A percentile compares a stretch with the other conserved stretches of the same genome.
Evolutionary conservation across 1,140 invertebrate genomes (phyloP).

Genomic region (Drosophila pallidifrons): DNA sequence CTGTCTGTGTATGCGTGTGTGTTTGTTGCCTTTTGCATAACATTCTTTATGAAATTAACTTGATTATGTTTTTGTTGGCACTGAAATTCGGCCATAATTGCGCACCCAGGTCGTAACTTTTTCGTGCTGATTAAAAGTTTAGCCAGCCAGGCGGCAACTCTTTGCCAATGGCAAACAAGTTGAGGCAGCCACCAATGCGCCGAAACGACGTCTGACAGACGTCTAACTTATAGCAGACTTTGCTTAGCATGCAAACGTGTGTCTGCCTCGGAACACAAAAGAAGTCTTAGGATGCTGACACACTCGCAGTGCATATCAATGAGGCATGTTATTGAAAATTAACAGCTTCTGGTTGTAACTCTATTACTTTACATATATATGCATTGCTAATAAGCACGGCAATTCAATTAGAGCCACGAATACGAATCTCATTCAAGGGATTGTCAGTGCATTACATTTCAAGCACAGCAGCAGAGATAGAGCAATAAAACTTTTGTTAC

Average conservation of each 20-base stretch:
- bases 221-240: constrained; percentile 74
- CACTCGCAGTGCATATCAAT: constrained; percentile 38
- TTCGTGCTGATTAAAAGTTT: constrained; percentile 74
- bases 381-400: constrained; percentile 29
- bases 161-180: constrained; percentile 54
- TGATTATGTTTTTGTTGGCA: constrained; percentile 78
- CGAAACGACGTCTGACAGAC: constrained; percentile 56
- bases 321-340: constrained; percentile 32
- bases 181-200: constrained; percentile 55
- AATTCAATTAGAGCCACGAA: constrained; percentile 36
- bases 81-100: constrained; percentile 73
- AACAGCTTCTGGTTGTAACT: constrained; percentile 2
- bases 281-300: constrained; percentile 14
- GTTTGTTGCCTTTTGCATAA: constrained; percentile 42
- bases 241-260: constrained; percentile 43
- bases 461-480: neutral
- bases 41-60: constrained; percentile 76
- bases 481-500: constrained; percentile 22
- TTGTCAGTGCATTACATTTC: neutral
- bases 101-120: constrained; percentile 44
- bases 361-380: constrained; percentile 8
- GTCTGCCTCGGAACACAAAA: neutral
- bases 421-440: neutral
- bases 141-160: constrained; percentile 47
- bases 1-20: neutral